A percentile compares a stretch with the other conserved stretches of the same genome.
Evolutionary conservation across 2,888 invertebrate species (phyloP).

Genomic region (Microctonus aethiopoides): DNA sequence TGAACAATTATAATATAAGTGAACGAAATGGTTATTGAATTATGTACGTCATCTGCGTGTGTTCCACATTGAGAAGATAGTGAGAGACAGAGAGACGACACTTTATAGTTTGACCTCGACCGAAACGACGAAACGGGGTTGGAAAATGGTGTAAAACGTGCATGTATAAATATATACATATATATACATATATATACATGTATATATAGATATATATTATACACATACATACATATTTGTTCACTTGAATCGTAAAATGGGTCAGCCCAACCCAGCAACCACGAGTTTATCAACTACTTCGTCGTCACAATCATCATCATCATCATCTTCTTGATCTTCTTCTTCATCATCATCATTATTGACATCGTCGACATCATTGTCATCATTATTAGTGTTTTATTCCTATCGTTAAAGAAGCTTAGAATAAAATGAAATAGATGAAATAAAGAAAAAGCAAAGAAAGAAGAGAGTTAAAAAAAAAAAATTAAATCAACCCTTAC

Average conservation of each 20-base stretch:
- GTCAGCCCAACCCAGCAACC: conserved; percentile 54
- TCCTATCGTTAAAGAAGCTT: not conserved
- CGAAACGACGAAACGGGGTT: conserved; percentile 12
- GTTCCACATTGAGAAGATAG: not conserved
- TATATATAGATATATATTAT: conserved; percentile 22
- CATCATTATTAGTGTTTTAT: not conserved
- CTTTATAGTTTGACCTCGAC: conserved; percentile 33
- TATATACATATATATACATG: not conserved
- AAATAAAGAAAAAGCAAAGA: not conserved
- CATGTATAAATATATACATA: conserved; percentile 26
- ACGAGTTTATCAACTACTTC: not conserved
- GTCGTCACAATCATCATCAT: not conserved
- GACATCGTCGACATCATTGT: too few species aligned
- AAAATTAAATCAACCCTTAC: not conserved
- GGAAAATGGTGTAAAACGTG: not conserved
- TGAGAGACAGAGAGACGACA: not conserved
- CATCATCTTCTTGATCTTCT: too few species aligned
- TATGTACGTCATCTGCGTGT: not conserved
- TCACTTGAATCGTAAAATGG: conserved; percentile 44
- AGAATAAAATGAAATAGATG: not conserved
- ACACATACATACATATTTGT: too few species aligned
- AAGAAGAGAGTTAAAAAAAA: not conserved
- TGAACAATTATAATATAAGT: not conserved
- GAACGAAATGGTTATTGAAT: too few species aligned
- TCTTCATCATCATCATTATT: not conserved